A percentile compares a stretch with the other conserved stretches of the same genome.
Conservation (phyloP, 2,113 vertebrate genomes). For the Chaetops frenatus region DNA sequence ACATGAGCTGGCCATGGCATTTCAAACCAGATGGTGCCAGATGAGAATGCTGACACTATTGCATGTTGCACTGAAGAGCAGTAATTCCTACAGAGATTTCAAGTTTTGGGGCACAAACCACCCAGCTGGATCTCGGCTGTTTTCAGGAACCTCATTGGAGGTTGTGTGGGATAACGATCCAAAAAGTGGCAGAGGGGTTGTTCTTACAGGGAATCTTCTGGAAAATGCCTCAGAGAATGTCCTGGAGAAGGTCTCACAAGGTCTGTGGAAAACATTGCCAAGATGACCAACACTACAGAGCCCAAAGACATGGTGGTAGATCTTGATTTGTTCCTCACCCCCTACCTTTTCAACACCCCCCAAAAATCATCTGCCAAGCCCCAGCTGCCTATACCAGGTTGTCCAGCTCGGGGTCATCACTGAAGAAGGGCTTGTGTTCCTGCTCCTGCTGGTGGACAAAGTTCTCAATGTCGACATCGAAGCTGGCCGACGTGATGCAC, state of each 20-base stretch:
- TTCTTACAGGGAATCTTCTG: background rate
- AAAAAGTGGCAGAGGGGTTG: background rate
- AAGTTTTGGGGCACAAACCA: background rate
- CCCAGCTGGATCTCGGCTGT: fast-evolving
- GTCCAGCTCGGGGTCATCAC: slow-evolving; percentile 95
- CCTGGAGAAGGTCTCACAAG: background rate
- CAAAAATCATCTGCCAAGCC: background rate
- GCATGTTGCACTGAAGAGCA: fast-evolving
- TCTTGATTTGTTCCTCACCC: background rate
- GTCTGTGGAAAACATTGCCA: background rate
- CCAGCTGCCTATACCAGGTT: slow-evolving; percentile 84
- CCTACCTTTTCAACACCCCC: background rate
- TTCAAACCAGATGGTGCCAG: background rate
- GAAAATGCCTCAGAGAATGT: background rate
- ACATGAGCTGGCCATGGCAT: background rate
- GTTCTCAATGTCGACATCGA: slow-evolving; percentile 97
- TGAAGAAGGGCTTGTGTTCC: slow-evolving; percentile 98
- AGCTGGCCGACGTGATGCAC: slow-evolving; percentile 99
- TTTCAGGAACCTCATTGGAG: fast-evolving
- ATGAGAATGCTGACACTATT: fast-evolving
- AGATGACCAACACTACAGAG: background rate
- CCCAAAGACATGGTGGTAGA: background rate
- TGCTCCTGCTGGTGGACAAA: slow-evolving; percentile 98
- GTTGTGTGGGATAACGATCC: background rate
- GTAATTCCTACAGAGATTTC: background rate